phyloP scores from a whole-genome alignment of 2,888 invertebrate genomes.

The Tenthredo distinguenda region DNA sequence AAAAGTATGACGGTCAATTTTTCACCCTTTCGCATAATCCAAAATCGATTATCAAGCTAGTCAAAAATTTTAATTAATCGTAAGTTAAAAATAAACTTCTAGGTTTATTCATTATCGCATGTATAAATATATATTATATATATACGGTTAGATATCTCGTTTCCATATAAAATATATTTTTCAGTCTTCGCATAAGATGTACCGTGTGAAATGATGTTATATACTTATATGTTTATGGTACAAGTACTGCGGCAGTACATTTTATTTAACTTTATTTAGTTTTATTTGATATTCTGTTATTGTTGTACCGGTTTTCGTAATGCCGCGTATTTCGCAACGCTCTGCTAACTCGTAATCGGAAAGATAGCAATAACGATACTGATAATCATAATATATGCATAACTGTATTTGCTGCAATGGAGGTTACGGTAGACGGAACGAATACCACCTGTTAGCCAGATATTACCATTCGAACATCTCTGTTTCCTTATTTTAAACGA shows the following conservation, averaged over 20 bases:
- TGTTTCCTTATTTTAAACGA: conserved; percentile 25
- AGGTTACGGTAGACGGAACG: conserved; percentile 43
- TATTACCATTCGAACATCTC: conserved; percentile 17
- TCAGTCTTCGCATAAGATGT: neutral
- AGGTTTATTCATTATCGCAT: too few relatives aligned
- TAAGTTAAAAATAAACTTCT: too few relatives aligned
- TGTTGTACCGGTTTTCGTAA: conserved; percentile 25
- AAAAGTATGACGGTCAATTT: neutral
- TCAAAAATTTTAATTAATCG: too few relatives aligned
- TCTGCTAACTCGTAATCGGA: conserved; percentile 41
- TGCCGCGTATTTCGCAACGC: neutral
- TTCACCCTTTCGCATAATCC: neutral
- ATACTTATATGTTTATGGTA: neutral
- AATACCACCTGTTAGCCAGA: conserved; percentile 43
- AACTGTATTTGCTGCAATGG: conserved; percentile 47
- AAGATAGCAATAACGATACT: conserved; percentile 33
- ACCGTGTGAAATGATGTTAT: neutral
- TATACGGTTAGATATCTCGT: too few relatives aligned
- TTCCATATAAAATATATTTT: neutral
- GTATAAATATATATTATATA: too few relatives aligned
- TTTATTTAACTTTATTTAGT: neutral
- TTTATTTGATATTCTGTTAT: conserved; percentile 25
- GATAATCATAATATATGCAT: conserved; percentile 38
- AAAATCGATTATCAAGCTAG: neutral
- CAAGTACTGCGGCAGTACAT: neutral